Evolutionary conservation across 2,797 vertebrate genomes (phyloP).

Genomic region (Sciaenops ocellatus): DNA sequence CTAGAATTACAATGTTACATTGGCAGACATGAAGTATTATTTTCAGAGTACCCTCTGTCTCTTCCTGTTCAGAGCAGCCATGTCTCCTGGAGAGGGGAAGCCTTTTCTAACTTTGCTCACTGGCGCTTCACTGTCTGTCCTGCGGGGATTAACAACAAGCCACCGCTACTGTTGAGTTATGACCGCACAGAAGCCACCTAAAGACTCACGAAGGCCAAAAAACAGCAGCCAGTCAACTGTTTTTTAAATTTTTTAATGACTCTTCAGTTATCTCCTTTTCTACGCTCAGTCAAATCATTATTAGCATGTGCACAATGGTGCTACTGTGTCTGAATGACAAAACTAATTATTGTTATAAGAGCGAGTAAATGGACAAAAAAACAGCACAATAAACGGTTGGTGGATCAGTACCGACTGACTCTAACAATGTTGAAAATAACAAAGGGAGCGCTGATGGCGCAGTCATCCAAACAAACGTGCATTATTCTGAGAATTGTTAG

Average conservation of each 20-base stretch:
- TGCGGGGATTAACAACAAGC: slow-evolving; percentile 44
- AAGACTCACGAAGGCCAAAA: slow-evolving; percentile 36
- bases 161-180: slow-evolving; percentile 32
- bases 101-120: slow-evolving; percentile 57
- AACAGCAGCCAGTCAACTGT: slow-evolving; percentile 47
- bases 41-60: slow-evolving; percentile 61
- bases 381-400: slow-evolving; percentile 73
- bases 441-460: slow-evolving; percentile 80
- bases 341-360: slow-evolving; percentile 80
- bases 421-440: slow-evolving; percentile 78
- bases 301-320: slow-evolving; percentile 73
- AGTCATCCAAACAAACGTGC: slow-evolving; percentile 81
- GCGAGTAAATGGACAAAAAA: slow-evolving; percentile 77
- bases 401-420: slow-evolving; percentile 77
- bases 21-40: slow-evolving; percentile 68
- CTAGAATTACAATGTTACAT: slow-evolving; percentile 66
- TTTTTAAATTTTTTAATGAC: slow-evolving; percentile 48
- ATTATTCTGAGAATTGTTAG: slow-evolving; percentile 83
- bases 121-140: slow-evolving; percentile 48
- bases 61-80: slow-evolving; percentile 58
- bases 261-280: slow-evolving; percentile 63
- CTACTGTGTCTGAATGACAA: slow-evolving; percentile 76
- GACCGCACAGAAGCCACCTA: slow-evolving; percentile 29
- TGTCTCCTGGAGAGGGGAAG: slow-evolving; percentile 49
- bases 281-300: slow-evolving; percentile 65